Evolutionary conservation across 2,888 invertebrate genomes (phyloP).

Genomic region (Automeris io): DNA sequence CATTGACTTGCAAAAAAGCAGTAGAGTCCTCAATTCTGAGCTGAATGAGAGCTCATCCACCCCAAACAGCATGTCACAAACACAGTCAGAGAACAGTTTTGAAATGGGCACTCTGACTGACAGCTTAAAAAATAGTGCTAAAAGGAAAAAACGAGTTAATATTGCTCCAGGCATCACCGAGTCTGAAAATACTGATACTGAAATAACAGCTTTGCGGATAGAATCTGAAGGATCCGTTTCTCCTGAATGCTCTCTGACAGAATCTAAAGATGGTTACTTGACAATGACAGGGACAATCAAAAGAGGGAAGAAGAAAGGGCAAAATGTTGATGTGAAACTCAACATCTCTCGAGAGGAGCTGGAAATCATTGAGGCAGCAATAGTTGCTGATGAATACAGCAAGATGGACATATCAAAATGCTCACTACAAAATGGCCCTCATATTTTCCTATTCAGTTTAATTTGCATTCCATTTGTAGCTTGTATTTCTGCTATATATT

Average conservation of each 20-base stretch:
- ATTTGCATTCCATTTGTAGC: conserved; percentile 82
- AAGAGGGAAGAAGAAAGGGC: conserved; percentile 83
- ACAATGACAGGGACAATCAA: conserved; percentile 86
- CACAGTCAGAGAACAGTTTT: conserved; percentile 69
- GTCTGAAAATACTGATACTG: conserved; percentile 57
- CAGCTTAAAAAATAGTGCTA: conserved; percentile 63
- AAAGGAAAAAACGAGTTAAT: conserved; percentile 79
- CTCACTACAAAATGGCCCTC: conserved; percentile 78
- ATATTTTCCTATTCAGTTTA: conserved; percentile 80
- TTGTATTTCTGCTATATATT: conserved; percentile 79
- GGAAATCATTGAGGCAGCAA: conserved; percentile 81
- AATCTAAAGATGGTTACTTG: conserved; percentile 77
- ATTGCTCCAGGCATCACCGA: conserved; percentile 74
- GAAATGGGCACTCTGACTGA: conserved; percentile 66
- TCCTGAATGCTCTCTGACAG: conserved; percentile 75
- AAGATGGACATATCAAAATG: conserved; percentile 77
- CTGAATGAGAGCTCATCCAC: conserved; percentile 60
- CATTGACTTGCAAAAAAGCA: conserved; percentile 51
- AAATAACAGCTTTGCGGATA: conserved; percentile 52
- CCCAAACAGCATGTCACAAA: conserved; percentile 65
- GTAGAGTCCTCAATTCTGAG: conserved; percentile 50
- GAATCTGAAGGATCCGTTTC: conserved; percentile 72
- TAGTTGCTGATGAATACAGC: conserved; percentile 75
- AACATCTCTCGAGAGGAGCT: conserved; percentile 84
- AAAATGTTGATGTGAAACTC: conserved; percentile 83